Conservation (phyloP, 1,140 invertebrate genomes). For the Meloidogyne floridensis region DNA sequence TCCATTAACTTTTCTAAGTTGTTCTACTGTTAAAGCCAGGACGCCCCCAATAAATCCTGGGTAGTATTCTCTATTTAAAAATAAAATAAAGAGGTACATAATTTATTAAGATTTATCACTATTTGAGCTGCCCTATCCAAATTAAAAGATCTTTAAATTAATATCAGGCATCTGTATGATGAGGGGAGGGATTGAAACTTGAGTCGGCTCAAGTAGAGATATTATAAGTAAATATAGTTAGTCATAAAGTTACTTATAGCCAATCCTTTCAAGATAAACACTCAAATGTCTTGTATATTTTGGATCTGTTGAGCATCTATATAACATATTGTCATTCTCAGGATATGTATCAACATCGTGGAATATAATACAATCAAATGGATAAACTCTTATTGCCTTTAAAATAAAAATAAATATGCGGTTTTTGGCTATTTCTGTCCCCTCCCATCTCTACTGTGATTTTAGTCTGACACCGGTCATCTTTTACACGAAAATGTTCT, state of each 20-base stretch:
- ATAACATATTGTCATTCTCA: constrained; percentile 81
- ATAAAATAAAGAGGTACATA: background rate
- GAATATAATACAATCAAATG: constrained; percentile 77
- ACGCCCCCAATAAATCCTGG: constrained; percentile 72
- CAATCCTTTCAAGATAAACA: background rate
- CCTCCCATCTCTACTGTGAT: too few relatives aligned
- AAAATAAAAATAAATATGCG: background rate
- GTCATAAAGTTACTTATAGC: background rate
- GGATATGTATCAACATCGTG: constrained; percentile 91
- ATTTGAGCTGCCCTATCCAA: too few relatives aligned
- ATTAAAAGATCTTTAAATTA: too few relatives aligned
- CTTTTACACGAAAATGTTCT: too few relatives aligned
- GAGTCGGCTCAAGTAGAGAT: too few relatives aligned
- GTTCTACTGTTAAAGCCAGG: constrained; percentile 70
- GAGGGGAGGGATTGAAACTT: too few relatives aligned
- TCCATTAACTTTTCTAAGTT: constrained; percentile 80
- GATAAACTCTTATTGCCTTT: background rate
- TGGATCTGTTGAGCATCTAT: constrained; percentile 74
- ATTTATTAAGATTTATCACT: background rate
- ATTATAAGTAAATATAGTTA: too few relatives aligned
- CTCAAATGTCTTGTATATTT: background rate
- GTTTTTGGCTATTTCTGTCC: too few relatives aligned
- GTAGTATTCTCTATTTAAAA: background rate
- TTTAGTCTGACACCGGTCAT: too few relatives aligned
- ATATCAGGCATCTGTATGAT: too few relatives aligned